These are phyloP conservation scores for Hirtodrosophila confusa DNA, from an alignment of 2,888 invertebrate species.

Conservation along the genomic window DNA sequence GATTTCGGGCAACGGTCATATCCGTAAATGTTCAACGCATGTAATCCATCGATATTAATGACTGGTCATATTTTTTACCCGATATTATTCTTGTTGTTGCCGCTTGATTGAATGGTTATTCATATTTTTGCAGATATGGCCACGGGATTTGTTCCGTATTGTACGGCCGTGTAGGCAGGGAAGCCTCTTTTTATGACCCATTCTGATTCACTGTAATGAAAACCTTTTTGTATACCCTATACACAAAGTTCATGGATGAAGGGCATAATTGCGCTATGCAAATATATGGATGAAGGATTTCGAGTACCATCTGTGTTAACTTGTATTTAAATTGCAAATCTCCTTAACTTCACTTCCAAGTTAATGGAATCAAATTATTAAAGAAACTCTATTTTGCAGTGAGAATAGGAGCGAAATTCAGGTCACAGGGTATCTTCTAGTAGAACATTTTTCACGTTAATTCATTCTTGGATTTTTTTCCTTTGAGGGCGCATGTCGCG, in stretches of 20 bases:
- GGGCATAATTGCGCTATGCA: too few species aligned
- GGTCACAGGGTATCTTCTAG: too few species aligned
- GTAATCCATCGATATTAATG: conserved; percentile 79
- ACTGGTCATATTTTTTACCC: conserved; percentile 66
- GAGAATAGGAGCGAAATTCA: too few species aligned
- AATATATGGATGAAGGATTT: too few species aligned
- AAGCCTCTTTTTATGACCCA: conserved; percentile 43
- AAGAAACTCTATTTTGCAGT: too few species aligned
- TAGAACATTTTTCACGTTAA: too few species aligned
- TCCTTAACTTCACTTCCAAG: too few species aligned
- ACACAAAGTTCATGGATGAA: too few species aligned
- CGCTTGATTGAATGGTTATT: conserved; percentile 77
- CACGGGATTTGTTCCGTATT: conserved; percentile 33
- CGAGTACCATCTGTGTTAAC: too few species aligned
- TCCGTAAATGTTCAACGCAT: conserved; percentile 68
- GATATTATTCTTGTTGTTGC: conserved; percentile 38
- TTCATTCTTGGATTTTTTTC: conserved; percentile 1
- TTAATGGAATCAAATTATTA: too few species aligned
- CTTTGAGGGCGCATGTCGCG: conserved; percentile 10
- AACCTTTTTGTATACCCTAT: conserved; percentile 1
- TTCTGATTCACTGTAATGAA: conserved; percentile 37
- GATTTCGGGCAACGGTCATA: conserved; percentile 48
- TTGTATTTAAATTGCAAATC: too few species aligned
- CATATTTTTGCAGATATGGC: conserved; percentile 61
- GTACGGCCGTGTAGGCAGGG: neutral